Evolutionary conservation across 2,888 invertebrate species (phyloP).

Genomic region (Tachystola acroxantha): DNA sequence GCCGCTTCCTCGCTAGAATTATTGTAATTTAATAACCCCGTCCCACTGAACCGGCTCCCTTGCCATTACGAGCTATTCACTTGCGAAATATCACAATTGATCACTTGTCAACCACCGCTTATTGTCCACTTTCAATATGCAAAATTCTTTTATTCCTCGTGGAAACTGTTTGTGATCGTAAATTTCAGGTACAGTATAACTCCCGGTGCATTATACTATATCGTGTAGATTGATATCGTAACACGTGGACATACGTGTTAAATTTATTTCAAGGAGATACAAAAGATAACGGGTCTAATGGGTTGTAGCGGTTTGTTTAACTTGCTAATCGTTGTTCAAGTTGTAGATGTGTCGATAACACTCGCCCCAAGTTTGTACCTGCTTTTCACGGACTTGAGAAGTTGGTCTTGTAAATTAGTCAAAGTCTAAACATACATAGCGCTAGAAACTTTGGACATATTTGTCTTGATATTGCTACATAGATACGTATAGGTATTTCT

Average conservation of each 20-base stretch:
- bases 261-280: slow-evolving; percentile 39
- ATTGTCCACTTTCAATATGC: slow-evolving; percentile 41
- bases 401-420: neutral
- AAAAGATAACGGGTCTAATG: slow-evolving; percentile 34
- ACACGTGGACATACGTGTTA: slow-evolving; percentile 42
- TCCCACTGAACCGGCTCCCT: slow-evolving; percentile 30
- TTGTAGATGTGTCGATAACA: slow-evolving; percentile 59
- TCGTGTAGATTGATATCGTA: slow-evolving; percentile 45
- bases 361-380: slow-evolving; percentile 32
- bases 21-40: slow-evolving; percentile 71
- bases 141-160: slow-evolving; percentile 32
- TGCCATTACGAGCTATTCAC: slow-evolving; percentile 47
- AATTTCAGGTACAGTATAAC: slow-evolving; percentile 26
- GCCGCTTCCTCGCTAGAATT: slow-evolving; percentile 36
- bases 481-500: too few relatives aligned
- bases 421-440: neutral
- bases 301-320: slow-evolving; percentile 59
- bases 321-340: slow-evolving; percentile 62
- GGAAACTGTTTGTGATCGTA: slow-evolving; percentile 38
- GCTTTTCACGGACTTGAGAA: slow-evolving; percentile 12
- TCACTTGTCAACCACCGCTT: slow-evolving; percentile 59
- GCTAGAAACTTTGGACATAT: neutral
- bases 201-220: slow-evolving; percentile 6
- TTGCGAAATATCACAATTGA: slow-evolving; percentile 62
- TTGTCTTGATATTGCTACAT: too few relatives aligned